Evolutionary conservation across 2,113 vertebrate genomes (phyloP).

Genomic region (Siniperca knerii): DNA sequence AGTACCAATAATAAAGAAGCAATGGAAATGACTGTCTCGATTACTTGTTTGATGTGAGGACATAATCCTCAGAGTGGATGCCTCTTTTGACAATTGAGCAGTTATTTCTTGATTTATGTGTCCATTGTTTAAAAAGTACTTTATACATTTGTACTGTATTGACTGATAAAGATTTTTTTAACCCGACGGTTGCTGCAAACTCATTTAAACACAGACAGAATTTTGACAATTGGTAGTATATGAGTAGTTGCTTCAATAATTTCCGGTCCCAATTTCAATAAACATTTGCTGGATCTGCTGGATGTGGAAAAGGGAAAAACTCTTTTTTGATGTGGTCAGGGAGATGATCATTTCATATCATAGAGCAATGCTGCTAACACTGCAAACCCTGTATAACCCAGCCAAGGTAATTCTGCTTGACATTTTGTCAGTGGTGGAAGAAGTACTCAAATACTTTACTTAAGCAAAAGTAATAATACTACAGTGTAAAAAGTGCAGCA

Average conservation of each 20-base stretch:
- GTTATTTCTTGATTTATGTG: conserved; percentile 14
- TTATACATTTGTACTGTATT: neutral
- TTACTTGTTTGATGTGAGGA: conserved; percentile 24
- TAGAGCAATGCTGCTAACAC: no score
- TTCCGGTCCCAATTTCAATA: neutral
- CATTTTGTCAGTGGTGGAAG: no score
- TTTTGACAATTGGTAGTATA: neutral
- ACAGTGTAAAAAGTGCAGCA: no score
- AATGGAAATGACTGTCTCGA: conserved; percentile 35
- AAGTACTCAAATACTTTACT: no score
- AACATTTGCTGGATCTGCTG: neutral
- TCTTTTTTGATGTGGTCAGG: neutral
- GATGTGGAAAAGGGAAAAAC: neutral
- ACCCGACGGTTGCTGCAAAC: neutral
- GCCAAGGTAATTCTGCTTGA: no score
- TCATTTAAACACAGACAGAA: neutral
- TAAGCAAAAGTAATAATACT: no score
- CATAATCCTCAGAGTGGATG: conserved; percentile 19
- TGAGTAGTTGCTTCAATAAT: neutral
- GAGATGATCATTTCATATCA: neutral
- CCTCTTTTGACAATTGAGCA: neutral
- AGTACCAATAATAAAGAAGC: conserved; percentile 42
- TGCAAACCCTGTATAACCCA: no score
- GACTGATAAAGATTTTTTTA: neutral
- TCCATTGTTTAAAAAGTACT: neutral